Percentiles rank a stretch among this genome's conserved stretches.
Evolutionary conservation across 2,888 invertebrate species (phyloP).

Genomic region (Lathronympha strigana): DNA sequence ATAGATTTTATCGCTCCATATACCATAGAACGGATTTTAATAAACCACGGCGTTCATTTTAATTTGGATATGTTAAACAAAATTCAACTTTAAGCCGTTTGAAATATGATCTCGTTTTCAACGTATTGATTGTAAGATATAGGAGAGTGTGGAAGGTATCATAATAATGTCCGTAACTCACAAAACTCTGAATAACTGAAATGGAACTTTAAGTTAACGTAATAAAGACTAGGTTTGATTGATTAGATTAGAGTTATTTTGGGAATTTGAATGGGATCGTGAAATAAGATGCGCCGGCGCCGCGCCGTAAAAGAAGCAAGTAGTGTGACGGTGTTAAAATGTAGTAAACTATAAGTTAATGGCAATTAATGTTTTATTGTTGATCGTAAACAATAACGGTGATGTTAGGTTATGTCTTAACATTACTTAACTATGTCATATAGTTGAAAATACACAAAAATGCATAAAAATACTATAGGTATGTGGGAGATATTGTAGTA

Average conservation of each 20-base stretch:
- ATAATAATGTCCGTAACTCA: background rate
- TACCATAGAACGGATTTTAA: background rate
- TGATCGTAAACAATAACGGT: background rate
- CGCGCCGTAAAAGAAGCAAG: too few relatives aligned
- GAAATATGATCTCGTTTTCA: background rate
- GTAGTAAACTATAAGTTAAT: too few relatives aligned
- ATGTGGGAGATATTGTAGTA: too few relatives aligned
- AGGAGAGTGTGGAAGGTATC: background rate
- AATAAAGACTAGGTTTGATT: background rate
- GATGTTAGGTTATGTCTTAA: too few relatives aligned
- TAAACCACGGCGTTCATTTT: background rate
- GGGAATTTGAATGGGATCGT: background rate
- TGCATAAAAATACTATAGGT: too few relatives aligned
- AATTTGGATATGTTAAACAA: background rate
- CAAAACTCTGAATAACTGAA: background rate
- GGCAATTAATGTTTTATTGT: too few relatives aligned
- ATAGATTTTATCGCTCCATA: background rate
- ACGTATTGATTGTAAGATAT: background rate
- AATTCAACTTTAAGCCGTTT: background rate
- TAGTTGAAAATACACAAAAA: too few relatives aligned
- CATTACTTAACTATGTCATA: too few relatives aligned
- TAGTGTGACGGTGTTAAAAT: conserved; percentile 1
- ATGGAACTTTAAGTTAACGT: background rate
- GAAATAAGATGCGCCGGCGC: too few relatives aligned
- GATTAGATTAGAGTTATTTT: background rate